Conservation (phyloP, 2,888 invertebrate genomes). For the Philereme transversata region DNA sequence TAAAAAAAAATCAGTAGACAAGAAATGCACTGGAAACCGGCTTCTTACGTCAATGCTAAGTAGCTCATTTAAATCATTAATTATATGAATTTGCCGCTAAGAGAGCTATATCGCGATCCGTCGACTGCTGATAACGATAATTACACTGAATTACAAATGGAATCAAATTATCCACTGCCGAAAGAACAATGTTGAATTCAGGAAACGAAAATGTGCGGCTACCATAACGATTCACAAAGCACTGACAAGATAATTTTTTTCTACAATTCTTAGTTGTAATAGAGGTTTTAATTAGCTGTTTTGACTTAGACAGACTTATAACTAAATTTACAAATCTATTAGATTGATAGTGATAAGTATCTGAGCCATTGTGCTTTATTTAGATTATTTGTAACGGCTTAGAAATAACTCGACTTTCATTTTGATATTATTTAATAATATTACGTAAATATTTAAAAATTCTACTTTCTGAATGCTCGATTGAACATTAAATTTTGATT, state of each 20-base stretch:
- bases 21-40: not conserved
- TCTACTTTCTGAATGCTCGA: too few relatives aligned
- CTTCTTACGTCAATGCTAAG: constrained; percentile 31
- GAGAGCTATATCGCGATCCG: constrained; percentile 18
- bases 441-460: too few relatives aligned
- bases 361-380: too few relatives aligned
- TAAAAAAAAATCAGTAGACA: not conserved
- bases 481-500: too few relatives aligned
- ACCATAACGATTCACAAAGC: constrained; percentile 16
- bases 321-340: too few relatives aligned
- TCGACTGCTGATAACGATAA: constrained; percentile 30
- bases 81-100: constrained; percentile 26
- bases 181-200: constrained; percentile 25
- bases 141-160: constrained; percentile 28
- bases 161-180: constrained; percentile 24
- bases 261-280: not conserved
- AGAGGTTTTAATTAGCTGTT: constrained; percentile 5
- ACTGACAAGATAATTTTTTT: constrained; percentile 11
- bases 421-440: too few relatives aligned
- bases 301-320: not conserved
- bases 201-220: constrained; percentile 21
- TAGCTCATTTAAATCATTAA: constrained; percentile 36
- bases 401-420: too few relatives aligned
- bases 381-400: too few relatives aligned
- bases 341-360: too few relatives aligned